phyloP scores from a whole-genome alignment of 2,888 invertebrate species.

The Nomada flava region DNA sequence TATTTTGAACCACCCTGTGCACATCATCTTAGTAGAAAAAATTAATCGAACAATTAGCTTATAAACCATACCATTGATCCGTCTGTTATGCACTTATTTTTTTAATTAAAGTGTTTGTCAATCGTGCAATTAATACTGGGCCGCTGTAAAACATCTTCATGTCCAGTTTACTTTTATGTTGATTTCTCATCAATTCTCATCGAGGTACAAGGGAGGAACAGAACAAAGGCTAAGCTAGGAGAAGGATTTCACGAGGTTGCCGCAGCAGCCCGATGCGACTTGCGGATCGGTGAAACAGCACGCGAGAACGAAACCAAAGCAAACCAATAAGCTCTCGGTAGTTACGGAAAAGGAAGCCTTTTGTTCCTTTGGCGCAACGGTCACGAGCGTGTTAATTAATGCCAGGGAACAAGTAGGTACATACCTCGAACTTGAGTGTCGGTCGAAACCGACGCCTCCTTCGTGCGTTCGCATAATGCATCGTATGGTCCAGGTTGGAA shows the following conservation, averaged over 20 bases:
- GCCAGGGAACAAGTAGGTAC: conserved; percentile 30
- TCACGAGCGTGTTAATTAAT: conserved; percentile 63
- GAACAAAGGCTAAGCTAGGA: conserved; percentile 36
- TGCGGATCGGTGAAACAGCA: conserved; percentile 36
- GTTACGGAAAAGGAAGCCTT: conserved; percentile 56
- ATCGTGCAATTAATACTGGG: too few species aligned
- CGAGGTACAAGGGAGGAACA: not conserved
- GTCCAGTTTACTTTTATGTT: too few species aligned
- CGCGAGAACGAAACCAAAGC: conserved; percentile 49
- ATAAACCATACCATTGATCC: too few species aligned
- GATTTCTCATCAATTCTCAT: not conserved
- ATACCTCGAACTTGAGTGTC: conserved; percentile 43
- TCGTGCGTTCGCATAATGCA: not conserved
- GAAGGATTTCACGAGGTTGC: conserved; percentile 33
- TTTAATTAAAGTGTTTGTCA: too few species aligned
- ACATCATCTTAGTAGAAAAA: too few species aligned
- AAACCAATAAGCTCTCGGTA: conserved; percentile 34
- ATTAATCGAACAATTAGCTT: too few species aligned
- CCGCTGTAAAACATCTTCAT: too few species aligned
- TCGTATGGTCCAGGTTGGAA: not conserved
- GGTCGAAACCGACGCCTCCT: conserved; percentile 15
- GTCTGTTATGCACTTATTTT: too few species aligned
- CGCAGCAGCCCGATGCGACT: conserved; percentile 9
- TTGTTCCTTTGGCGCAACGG: conserved; percentile 62
- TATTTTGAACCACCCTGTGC: too few species aligned